Evolutionary conservation across 1,140 invertebrate species (phyloP).

Genomic region (Charaxes varanes): DNA sequence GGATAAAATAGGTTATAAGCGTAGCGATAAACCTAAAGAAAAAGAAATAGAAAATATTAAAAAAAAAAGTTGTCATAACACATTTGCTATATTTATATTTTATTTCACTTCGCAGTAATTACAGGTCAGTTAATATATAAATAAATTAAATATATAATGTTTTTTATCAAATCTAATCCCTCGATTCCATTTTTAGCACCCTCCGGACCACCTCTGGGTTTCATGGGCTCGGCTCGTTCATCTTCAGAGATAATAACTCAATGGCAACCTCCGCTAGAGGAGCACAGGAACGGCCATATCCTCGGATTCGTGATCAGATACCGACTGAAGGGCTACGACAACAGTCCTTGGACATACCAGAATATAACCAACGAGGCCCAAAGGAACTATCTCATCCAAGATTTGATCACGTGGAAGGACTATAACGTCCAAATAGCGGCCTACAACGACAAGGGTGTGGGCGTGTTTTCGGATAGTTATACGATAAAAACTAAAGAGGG

Average conservation of each 20-base stretch:
- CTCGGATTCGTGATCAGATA: conserved; percentile 95
- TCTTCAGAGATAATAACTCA: conserved; percentile 97
- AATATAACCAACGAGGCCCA: conserved; percentile 96
- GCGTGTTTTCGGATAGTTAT: conserved; percentile 92
- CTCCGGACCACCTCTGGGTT: conserved; percentile 90
- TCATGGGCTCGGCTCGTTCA: conserved; percentile 93
- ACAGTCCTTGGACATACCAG: conserved; percentile 89
- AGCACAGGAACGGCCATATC: conserved; percentile 95
- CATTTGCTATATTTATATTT: too few species aligned
- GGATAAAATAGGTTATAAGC: too few species aligned
- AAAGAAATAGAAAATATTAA: too few species aligned
- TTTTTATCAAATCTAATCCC: too few species aligned
- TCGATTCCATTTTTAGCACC: conserved; percentile 88
- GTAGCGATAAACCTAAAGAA: too few species aligned
- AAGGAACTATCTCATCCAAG: conserved; percentile 93
- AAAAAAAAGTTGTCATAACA: too few species aligned
- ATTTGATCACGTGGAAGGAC: conserved; percentile 97
- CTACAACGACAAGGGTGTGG: conserved; percentile 97
- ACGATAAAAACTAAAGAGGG: conserved; percentile 97
- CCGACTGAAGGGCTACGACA: conserved; percentile 91
- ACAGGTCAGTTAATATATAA: too few species aligned
- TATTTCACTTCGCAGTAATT: too few species aligned
- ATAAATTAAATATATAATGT: too few species aligned
- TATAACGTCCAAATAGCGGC: conserved; percentile 98
- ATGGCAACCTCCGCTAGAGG: conserved; percentile 95